Conservation (phyloP, 2,797 vertebrate genomes). For the Sylvia borin region DNA sequence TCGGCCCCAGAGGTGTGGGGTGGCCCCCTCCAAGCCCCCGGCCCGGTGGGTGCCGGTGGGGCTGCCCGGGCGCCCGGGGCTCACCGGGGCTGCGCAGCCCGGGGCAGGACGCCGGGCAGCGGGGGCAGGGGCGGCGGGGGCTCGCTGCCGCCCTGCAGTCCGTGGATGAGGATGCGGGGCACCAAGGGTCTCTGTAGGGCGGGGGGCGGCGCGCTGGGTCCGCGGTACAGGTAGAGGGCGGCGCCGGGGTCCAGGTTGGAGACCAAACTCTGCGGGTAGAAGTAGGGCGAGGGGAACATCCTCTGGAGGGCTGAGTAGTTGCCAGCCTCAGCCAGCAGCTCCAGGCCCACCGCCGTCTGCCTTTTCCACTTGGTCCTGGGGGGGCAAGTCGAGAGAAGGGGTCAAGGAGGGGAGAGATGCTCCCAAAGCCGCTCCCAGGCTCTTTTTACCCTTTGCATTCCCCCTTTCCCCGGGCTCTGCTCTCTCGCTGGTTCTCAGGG, state of each 20-base stretch:
- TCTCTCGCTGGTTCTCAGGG: background rate
- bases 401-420: background rate
- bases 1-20: background rate
- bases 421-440: background rate
- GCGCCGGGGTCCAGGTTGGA: constrained; percentile 95
- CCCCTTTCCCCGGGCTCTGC: background rate
- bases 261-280: constrained; percentile 95
- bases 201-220: constrained; percentile 91
- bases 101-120: constrained; percentile 88
- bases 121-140: constrained; percentile 88
- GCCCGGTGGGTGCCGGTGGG: background rate
- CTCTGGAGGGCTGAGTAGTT: constrained; percentile 97
- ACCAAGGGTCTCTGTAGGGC: constrained; percentile 92
- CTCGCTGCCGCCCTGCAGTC: constrained; percentile 89
- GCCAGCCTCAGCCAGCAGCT: constrained; percentile 94
- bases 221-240: constrained; percentile 93
- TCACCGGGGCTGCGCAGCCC: constrained; percentile 92
- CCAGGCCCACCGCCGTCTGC: constrained; percentile 95
- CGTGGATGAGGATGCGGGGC: constrained; percentile 94
- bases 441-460: background rate
- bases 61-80: background rate
- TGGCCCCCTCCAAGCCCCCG: background rate
- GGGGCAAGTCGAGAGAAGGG: constrained; percentile 20
- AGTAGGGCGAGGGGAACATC: constrained; percentile 98
- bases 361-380: constrained; percentile 97